Evolutionary conservation across 2,113 vertebrate species (phyloP).

Genomic region (Indri indri): DNA sequence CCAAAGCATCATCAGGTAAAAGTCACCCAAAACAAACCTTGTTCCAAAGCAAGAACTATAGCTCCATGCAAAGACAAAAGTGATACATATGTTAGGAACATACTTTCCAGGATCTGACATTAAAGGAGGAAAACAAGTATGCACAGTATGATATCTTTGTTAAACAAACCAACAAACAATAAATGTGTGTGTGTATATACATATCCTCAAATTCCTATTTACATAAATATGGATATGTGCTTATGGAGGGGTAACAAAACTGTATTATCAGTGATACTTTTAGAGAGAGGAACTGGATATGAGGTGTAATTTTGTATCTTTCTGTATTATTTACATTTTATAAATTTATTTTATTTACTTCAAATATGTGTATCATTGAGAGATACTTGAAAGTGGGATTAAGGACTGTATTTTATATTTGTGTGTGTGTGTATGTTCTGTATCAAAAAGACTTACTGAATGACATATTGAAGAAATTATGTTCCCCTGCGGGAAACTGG

Average conservation of each 20-base stretch:
- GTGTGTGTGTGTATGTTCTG: background rate
- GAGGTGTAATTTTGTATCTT: background rate
- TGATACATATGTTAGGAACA: no score
- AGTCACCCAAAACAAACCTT: background rate
- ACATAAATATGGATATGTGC: background rate
- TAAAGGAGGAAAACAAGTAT: background rate
- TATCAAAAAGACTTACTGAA: background rate
- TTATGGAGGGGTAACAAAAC: background rate
- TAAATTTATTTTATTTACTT: background rate
- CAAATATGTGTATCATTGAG: background rate
- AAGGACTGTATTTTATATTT: background rate
- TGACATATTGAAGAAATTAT: background rate
- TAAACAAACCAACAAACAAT: background rate
- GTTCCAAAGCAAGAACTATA: background rate
- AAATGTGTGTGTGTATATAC: background rate
- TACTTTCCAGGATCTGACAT: background rate
- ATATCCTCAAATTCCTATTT: background rate
- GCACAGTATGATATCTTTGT: background rate
- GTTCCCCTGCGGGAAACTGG: background rate
- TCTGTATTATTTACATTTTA: background rate
- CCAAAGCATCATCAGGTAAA: background rate
- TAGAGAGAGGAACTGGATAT: background rate
- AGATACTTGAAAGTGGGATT: background rate
- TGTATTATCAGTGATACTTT: background rate
- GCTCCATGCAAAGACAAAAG: background rate